Base-by-base conservation (phyloP, 2,797 vertebrate species). In the Discoglossus pictus region DNA sequence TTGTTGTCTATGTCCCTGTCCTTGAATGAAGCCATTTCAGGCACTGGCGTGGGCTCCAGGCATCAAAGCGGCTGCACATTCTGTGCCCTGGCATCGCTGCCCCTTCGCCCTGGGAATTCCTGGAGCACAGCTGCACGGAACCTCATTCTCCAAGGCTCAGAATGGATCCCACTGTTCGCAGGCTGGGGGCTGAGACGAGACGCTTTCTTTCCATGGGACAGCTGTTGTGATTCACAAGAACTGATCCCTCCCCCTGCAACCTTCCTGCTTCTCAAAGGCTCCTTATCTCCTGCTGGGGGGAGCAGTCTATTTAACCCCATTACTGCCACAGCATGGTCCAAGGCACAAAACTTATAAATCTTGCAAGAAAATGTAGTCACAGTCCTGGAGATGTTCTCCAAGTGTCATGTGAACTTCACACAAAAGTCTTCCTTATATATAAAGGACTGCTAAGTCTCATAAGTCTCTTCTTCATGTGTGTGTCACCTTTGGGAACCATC, bases 101-200 rank as follows among this genome's bases (percentile, higher is more conserved):
- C 59, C 67, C 51, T 62, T 62, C 40, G 35, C 59, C 67, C 59
- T 62, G 58, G 59, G 51, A 70, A 70, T 70, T 70, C 51, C 51
- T 55, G 8, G 46, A 39, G 42, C 59, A 62, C 67, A 70, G 67
- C 67, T 70, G 67, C 67, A 63, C 27, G 35, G 67, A 55, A 34
- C 59, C 53, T 40, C 34, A 61, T 47, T 62, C 50, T 48, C n/a
- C 17, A 16, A 12, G 16, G 20, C 21, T 47, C 48, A 68, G 56
- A 52, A 61, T 38, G 24, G 48, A 39, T 34, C 39, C 39, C 31
- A 39, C 59, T 70, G 59, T 55, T 40, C 51, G 4, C 6, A 7
- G 59, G 2, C 65, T 34, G 34, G 42, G 24, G 46, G 46, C 11
- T 16, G 43, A 54, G 31, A 53, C 36, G 25, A 44, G 56, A 44